A percentile compares a stretch with the other conserved stretches of the same genome.
Evolutionary conservation across 64 coral and sea anemone genomes (phyloP).

Genomic region (Montipora capricornis): DNA sequence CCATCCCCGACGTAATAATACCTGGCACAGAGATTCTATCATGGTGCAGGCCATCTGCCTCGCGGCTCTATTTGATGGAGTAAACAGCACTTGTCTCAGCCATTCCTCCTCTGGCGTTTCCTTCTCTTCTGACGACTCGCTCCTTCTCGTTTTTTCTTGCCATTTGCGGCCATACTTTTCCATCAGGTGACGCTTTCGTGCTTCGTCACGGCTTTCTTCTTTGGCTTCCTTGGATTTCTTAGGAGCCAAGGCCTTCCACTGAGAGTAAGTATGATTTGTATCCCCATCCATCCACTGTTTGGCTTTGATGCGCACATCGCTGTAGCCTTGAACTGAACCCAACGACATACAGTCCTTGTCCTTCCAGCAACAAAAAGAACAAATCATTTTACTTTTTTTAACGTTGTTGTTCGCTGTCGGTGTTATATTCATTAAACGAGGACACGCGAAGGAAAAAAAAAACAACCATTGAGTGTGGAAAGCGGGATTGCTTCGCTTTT

Average conservation of each 20-base stretch:
- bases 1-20: not conserved
- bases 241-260: slow-evolving; percentile 68
- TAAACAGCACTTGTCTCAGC: slow-evolving; percentile 93
- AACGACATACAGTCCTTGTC: slow-evolving; percentile 82
- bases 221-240: slow-evolving; percentile 68
- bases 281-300: slow-evolving; percentile 84
- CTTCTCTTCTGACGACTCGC: slow-evolving; percentile 30
- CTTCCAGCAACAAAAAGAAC: slow-evolving; percentile 15
- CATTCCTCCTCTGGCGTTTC: slow-evolving; percentile 87
- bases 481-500: no score
- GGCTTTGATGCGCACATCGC: slow-evolving; percentile 60
- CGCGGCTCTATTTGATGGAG: slow-evolving; percentile 89
- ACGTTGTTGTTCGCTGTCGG: not conserved
- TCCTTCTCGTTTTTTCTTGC: slow-evolving; percentile 68
- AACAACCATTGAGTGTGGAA: no score
- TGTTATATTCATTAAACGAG: no score
- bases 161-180: slow-evolving; percentile 81
- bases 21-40: slow-evolving; percentile 98
- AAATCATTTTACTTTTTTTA: not conserved
- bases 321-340: slow-evolving; percentile 58
- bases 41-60: slow-evolving; percentile 95
- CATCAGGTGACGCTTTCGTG: slow-evolving; percentile 69
- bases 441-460: no score
- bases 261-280: slow-evolving; percentile 52
- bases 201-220: slow-evolving; percentile 81